phyloP scores from a whole-genome alignment of 2,797 vertebrate genomes.

The Pseudotriccus pelzelni region DNA sequence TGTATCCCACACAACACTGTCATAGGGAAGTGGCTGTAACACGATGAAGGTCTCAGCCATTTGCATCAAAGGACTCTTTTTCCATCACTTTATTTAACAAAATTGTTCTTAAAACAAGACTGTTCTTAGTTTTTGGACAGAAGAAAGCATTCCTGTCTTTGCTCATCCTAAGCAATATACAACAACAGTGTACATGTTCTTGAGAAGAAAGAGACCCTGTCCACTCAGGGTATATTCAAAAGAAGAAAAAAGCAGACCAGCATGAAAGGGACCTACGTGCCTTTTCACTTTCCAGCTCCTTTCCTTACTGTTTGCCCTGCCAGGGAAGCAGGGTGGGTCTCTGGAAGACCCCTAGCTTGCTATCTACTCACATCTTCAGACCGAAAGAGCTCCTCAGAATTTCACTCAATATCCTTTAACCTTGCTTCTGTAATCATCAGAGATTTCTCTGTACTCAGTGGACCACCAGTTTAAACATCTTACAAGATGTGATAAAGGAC shows the following conservation, averaged over 20 bases:
- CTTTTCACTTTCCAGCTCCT: background rate
- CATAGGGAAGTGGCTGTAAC: background rate
- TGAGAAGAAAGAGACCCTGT: background rate
- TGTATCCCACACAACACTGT: background rate
- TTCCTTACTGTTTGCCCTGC: background rate
- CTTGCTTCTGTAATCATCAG: background rate
- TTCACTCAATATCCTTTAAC: background rate
- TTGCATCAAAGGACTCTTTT: background rate
- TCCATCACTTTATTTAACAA: background rate
- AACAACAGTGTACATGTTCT: background rate
- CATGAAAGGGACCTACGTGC: background rate
- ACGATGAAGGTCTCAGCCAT: accelerated
- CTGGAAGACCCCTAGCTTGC: background rate
- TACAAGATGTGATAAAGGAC: background rate
- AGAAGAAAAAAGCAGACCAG: background rate
- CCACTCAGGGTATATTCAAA: background rate
- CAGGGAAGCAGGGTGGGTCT: background rate
- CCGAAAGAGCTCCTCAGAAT: background rate
- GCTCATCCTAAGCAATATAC: background rate
- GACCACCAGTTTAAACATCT: background rate
- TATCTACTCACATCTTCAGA: background rate
- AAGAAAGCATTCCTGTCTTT: background rate
- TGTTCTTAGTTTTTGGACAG: background rate
- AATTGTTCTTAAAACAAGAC: background rate
- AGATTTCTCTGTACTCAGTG: background rate